phyloP scores from a whole-genome alignment of 2,888 invertebrate species.

The Stenotaenia linearis region DNA sequence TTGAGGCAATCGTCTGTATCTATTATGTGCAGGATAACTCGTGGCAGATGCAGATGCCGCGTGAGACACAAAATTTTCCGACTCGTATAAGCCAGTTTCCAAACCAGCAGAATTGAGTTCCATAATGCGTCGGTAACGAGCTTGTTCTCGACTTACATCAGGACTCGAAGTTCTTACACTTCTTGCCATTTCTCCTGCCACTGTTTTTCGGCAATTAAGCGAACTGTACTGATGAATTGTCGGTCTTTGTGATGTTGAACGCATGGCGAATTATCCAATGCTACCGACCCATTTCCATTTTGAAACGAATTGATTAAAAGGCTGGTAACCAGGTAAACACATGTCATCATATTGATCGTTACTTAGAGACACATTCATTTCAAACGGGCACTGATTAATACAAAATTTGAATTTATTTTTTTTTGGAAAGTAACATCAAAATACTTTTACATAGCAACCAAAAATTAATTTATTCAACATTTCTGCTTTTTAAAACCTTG shows the following conservation, averaged over 20 bases:
- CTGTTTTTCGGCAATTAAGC: not conserved
- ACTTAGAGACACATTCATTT: not conserved
- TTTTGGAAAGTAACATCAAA: not conserved
- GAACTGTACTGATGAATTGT: not conserved
- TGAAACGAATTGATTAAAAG: not conserved
- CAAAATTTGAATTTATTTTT: not conserved
- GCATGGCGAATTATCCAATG: not conserved
- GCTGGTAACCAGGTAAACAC: slow-evolving; percentile 19
- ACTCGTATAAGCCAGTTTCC: not conserved
- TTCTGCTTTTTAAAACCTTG: slow-evolving; percentile 54
- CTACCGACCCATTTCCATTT: not conserved
- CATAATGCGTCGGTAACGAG: slow-evolving; percentile 28
- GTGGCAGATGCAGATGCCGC: not conserved
- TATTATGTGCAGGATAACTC: not conserved
- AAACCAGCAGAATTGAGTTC: not conserved
- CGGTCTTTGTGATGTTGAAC: not conserved
- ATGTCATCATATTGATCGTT: not conserved
- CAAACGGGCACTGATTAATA: not conserved
- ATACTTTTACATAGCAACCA: not conserved
- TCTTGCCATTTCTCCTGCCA: not conserved
- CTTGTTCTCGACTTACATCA: slow-evolving; percentile 28
- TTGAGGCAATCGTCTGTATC: not conserved
- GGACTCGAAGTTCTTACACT: not conserved
- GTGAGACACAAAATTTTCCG: not conserved
- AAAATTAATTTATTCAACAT: slow-evolving; percentile 33